phyloP scores from a whole-genome alignment of 2,888 invertebrate genomes.

The Amorpha juglandis region DNA sequence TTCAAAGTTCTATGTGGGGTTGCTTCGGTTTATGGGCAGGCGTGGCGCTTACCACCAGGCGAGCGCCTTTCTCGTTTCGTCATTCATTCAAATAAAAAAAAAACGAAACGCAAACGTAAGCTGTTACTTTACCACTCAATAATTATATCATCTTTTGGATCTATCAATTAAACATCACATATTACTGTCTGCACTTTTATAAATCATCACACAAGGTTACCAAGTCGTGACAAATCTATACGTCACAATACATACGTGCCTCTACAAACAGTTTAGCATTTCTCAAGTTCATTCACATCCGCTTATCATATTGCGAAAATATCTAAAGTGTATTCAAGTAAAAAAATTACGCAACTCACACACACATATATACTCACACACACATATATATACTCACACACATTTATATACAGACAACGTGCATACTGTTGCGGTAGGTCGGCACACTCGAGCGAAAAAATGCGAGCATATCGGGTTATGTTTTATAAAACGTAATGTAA shows the following conservation, averaged over 20 bases:
- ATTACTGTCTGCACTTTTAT: too few species aligned
- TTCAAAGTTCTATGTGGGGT: too few species aligned
- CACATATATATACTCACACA: not conserved
- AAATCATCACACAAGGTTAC: not conserved
- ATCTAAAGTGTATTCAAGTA: constrained; percentile 20
- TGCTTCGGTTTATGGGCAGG: too few species aligned
- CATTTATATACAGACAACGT: not conserved
- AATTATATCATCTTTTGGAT: too few species aligned
- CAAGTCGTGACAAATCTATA: constrained; percentile 15
- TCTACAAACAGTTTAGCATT: constrained; percentile 15
- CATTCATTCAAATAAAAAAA: too few species aligned
- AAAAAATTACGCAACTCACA: constrained; percentile 23
- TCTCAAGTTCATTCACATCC: constrained; percentile 24
- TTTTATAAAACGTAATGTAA: constrained; percentile 14
- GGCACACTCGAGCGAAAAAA: constrained; percentile 11
- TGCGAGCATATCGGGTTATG: constrained; percentile 8
- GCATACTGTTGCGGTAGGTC: constrained; percentile 18
- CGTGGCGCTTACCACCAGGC: too few species aligned
- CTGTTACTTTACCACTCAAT: too few species aligned
- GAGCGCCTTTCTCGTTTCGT: too few species aligned
- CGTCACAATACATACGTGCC: constrained; percentile 19
- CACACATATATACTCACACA: not conserved
- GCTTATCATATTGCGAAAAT: constrained; percentile 24
- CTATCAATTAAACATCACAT: too few species aligned
- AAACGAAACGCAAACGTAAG: too few species aligned